phyloP scores from a whole-genome alignment of 2,888 invertebrate genomes.

The Melipona bicolor region DNA sequence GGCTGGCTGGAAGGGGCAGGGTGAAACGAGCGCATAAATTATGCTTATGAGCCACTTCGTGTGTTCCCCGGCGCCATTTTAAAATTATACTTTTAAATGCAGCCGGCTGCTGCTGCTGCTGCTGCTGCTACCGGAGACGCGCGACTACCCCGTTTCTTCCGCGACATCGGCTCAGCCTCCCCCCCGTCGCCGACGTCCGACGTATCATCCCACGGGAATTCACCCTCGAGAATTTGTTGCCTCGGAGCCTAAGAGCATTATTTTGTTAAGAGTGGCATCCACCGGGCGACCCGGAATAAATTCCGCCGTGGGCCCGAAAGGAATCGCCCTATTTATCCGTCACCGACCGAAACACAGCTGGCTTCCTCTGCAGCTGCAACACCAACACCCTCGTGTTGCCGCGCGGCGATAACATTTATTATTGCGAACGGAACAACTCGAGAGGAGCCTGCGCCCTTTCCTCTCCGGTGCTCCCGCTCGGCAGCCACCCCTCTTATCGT shows the following conservation, averaged over 20 bases:
- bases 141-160: conserved; percentile 22
- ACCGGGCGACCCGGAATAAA: conserved; percentile 48
- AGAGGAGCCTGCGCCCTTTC: not conserved
- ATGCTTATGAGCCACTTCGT: conserved; percentile 76
- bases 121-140: conserved; percentile 9
- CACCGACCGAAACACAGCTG: conserved; percentile 44
- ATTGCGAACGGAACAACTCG: conserved; percentile 34
- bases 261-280: conserved; percentile 54
- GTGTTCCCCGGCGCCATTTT: conserved; percentile 74
- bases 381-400: not conserved
- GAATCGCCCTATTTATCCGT: conserved; percentile 52
- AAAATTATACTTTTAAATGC: conserved; percentile 75
- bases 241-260: conserved; percentile 49
- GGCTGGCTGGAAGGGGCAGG: conserved; percentile 1
- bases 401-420: conserved; percentile 66
- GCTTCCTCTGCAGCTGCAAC: conserved; percentile 49
- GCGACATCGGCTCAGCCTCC: conserved; percentile 36
- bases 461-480: not conserved
- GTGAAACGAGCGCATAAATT: conserved; percentile 73
- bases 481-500: conserved; percentile 1
- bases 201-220: conserved; percentile 57
- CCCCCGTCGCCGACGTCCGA: not conserved
- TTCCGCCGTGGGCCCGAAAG: conserved; percentile 24
- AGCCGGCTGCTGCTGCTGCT: conserved; percentile 16
- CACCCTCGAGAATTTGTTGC: conserved; percentile 63